A percentile compares a stretch with the other conserved stretches of the same genome.
phyloP scores from a whole-genome alignment of 2,888 invertebrate species.

The Bugula neritina region DNA sequence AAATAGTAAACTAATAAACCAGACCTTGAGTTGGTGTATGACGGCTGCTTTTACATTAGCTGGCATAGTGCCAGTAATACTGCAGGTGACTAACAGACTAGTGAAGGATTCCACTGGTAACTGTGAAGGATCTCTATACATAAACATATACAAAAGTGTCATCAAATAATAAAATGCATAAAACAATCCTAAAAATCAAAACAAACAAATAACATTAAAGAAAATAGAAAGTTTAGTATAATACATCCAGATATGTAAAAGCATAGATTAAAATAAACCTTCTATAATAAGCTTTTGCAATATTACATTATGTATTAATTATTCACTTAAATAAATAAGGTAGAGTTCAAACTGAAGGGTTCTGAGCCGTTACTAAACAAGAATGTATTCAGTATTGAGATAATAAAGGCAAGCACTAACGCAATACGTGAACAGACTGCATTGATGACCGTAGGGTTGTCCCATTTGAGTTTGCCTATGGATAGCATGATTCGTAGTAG shows the following conservation, averaged over 20 bases:
- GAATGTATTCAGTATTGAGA: not conserved
- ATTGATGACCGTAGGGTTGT: not conserved
- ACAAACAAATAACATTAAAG: too few species aligned
- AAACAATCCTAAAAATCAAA: too few species aligned
- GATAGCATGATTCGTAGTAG: not conserved
- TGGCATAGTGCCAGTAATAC: not conserved
- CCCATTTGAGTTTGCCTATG: conserved; percentile 6
- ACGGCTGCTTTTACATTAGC: not conserved
- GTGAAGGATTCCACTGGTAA: not conserved
- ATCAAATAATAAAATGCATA: too few species aligned
- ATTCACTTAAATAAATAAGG: too few species aligned
- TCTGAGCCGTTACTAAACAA: too few species aligned
- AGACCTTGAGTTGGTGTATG: conserved; percentile 3
- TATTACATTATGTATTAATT: too few species aligned
- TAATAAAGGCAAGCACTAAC: not conserved
- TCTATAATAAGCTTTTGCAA: too few species aligned
- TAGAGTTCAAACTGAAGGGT: too few species aligned
- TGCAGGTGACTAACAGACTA: not conserved
- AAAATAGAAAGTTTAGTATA: too few species aligned
- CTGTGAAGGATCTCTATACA: not conserved
- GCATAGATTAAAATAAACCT: too few species aligned
- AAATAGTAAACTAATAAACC: not conserved
- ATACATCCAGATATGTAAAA: too few species aligned
- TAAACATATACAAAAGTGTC: too few species aligned
- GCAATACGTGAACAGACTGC: not conserved